Conservation (phyloP, 2,888 invertebrate species). For the Melieria omissa region DNA sequence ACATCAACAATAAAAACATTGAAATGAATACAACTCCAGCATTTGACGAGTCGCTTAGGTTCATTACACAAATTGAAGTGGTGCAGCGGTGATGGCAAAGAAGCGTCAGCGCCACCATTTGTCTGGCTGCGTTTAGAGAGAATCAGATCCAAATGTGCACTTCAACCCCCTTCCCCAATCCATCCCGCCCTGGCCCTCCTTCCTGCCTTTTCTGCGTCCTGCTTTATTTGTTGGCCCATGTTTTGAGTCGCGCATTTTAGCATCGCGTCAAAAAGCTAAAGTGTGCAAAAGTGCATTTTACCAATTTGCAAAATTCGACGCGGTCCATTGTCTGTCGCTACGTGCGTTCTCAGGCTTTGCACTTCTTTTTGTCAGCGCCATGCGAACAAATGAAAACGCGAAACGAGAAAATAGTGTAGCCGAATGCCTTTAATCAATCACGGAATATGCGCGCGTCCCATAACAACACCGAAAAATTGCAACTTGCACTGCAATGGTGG, state of each 20-base stretch:
- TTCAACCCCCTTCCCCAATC: not conserved
- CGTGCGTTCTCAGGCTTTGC: too few species aligned
- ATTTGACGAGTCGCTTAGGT: not conserved
- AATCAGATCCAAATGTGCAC: not conserved
- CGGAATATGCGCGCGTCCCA: slow-evolving; percentile 17
- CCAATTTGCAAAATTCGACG: too few species aligned
- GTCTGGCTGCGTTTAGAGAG: not conserved
- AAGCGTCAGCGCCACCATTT: not conserved
- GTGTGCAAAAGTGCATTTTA: too few species aligned
- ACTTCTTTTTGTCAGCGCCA: too few species aligned
- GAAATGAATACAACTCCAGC: slow-evolving; percentile 9
- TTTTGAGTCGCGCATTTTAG: not conserved
- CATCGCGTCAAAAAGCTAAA: too few species aligned
- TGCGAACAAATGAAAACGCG: too few species aligned
- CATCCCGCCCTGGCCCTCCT: too few species aligned
- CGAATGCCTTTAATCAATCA: slow-evolving; percentile 26
- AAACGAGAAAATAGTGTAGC: not conserved
- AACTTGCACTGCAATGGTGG: not conserved
- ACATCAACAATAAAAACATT: slow-evolving; percentile 13
- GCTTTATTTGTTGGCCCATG: not conserved
- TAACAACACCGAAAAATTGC: slow-evolving; percentile 3
- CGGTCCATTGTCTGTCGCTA: too few species aligned
- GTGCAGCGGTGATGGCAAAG: not conserved
- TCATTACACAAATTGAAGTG: slow-evolving; percentile 3
- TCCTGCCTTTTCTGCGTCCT: not conserved